A percentile compares a stretch with the other conserved stretches of the same genome.
phyloP scores from a whole-genome alignment of 2,888 invertebrate genomes.

The Hydraecia micacea region DNA sequence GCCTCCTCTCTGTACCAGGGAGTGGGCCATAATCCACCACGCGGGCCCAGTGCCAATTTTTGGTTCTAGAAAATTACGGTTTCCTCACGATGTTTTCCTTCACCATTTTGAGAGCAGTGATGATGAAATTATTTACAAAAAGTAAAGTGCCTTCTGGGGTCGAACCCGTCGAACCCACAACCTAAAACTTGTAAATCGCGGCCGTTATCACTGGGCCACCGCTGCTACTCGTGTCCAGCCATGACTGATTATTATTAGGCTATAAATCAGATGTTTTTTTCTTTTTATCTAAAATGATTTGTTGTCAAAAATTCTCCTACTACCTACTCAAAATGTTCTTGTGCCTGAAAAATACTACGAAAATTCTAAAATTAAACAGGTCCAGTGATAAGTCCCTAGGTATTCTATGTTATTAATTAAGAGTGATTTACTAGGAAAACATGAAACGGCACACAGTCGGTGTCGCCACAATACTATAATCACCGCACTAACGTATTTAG shows the following conservation, averaged over 20 bases:
- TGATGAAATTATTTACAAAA: too few relatives aligned
- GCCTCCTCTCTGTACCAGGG: too few relatives aligned
- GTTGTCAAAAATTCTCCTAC: neutral
- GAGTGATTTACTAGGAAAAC: conserved; percentile 44
- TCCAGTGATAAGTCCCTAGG: neutral
- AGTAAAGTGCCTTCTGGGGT: too few relatives aligned
- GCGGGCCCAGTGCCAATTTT: too few relatives aligned
- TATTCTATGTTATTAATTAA: neutral
- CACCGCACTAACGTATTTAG: conserved; percentile 5
- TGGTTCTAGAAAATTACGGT: too few relatives aligned
- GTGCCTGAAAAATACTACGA: neutral
- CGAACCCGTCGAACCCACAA: too few relatives aligned
- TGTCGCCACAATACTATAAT: conserved; percentile 24
- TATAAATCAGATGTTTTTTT: neutral
- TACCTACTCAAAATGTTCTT: neutral
- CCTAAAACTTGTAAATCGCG: too few relatives aligned
- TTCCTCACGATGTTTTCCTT: too few relatives aligned
- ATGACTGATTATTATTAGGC: too few relatives aligned
- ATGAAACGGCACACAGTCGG: neutral
- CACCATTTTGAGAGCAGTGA: too few relatives aligned
- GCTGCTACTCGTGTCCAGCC: neutral
- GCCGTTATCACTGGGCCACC: too few relatives aligned
- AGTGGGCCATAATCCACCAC: too few relatives aligned
- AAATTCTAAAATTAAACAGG: conserved; percentile 8
- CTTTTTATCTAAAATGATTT: neutral